phyloP scores from a whole-genome alignment of 2,888 invertebrate species.

The Amphipyra tragopoginis region DNA sequence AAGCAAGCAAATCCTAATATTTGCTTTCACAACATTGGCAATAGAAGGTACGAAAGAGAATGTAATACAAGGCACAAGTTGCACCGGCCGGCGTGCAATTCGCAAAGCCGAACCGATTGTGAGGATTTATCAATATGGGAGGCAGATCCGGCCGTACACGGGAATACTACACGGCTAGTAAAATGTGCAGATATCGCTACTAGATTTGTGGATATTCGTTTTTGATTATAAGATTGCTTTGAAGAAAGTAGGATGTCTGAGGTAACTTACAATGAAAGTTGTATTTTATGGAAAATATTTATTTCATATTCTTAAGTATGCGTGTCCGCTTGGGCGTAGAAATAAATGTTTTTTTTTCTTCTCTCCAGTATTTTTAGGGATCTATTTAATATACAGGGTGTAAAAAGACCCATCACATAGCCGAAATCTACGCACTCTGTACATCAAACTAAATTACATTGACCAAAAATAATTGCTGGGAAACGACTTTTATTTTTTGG shows the following conservation, averaged over 20 bases:
- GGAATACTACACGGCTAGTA: conserved; percentile 56
- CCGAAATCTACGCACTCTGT: too few relatives aligned
- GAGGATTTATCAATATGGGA: conserved; percentile 83
- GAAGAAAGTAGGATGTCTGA: not conserved
- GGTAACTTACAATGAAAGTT: too few relatives aligned
- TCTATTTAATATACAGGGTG: too few relatives aligned
- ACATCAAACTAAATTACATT: too few relatives aligned
- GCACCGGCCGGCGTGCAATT: conserved; percentile 71
- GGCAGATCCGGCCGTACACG: conserved; percentile 68
- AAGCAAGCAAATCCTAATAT: conserved; percentile 41
- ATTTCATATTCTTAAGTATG: too few relatives aligned
- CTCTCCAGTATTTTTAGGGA: too few relatives aligned
- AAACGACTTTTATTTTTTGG: too few relatives aligned
- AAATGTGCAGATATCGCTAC: conserved; percentile 56
- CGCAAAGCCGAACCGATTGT: conserved; percentile 83
- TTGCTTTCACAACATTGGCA: conserved; percentile 46
- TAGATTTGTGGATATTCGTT: conserved; percentile 62
- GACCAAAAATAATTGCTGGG: too few relatives aligned
- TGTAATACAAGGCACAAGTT: conserved; percentile 78
- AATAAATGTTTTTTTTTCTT: too few relatives aligned
- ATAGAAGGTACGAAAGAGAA: conserved; percentile 59
- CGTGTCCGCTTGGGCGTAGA: too few relatives aligned
- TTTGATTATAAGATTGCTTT: conserved; percentile 44
- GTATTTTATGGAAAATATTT: too few relatives aligned
- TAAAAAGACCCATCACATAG: too few relatives aligned